Conservation (phyloP, 2,888 invertebrate genomes). For the Lasioglossum malachurum region DNA sequence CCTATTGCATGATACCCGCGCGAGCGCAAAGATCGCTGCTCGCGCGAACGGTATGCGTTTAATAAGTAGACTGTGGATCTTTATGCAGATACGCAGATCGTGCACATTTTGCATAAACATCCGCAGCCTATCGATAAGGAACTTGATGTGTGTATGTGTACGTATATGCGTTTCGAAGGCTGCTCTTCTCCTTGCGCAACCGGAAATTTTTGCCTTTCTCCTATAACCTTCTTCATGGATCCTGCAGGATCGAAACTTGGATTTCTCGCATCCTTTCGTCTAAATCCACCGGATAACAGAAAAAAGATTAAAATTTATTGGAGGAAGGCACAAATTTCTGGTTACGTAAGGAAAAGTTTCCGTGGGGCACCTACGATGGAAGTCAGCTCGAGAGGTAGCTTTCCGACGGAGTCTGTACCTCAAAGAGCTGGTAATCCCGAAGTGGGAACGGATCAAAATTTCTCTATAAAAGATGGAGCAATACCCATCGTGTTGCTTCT, state of each 20-base stretch:
- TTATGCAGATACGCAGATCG: background rate
- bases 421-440: background rate
- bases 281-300: too few relatives aligned
- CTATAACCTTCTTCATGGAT: too few relatives aligned
- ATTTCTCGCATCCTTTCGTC: too few relatives aligned
- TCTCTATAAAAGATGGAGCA: background rate
- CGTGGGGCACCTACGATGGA: too few relatives aligned
- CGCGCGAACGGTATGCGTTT: constrained; percentile 38
- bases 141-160: constrained; percentile 51
- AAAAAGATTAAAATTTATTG: too few relatives aligned
- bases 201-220: too few relatives aligned
- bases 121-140: constrained; percentile 58
- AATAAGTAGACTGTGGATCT: constrained; percentile 6
- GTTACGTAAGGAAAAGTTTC: too few relatives aligned
- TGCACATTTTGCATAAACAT: background rate
- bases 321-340: too few relatives aligned
- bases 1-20: constrained; percentile 64
- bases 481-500: background rate
- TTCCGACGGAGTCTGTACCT: too few relatives aligned
- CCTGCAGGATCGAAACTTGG: too few relatives aligned
- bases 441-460: background rate
- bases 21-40: constrained; percentile 27
- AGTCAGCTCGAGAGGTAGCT: background rate
- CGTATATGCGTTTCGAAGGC: background rate
- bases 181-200: too few relatives aligned